Conservation (phyloP, 1,140 invertebrate species). For the Episyrphus balteatus region DNA sequence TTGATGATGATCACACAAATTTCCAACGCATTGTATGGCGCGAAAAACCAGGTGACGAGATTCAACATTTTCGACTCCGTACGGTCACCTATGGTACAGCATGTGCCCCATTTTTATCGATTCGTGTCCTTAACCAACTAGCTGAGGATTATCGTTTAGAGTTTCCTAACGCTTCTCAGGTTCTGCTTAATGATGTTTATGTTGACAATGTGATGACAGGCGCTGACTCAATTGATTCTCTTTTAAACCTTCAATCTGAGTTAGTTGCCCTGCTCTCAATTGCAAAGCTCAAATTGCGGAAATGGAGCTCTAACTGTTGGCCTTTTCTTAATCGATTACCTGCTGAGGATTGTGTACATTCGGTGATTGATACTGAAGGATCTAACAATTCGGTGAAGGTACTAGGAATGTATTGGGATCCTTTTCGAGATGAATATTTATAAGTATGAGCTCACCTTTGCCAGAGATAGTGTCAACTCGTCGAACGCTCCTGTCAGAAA, state of each 20-base stretch:
- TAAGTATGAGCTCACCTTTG: neutral
- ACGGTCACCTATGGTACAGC: constrained; percentile 29
- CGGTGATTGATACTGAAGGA: neutral
- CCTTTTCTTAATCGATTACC: too few relatives aligned
- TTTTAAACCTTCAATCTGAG: constrained; percentile 1
- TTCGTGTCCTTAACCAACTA: neutral
- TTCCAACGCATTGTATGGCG: constrained; percentile 36
- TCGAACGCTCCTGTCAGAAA: constrained; percentile 25
- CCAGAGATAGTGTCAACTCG: neutral
- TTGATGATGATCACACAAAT: constrained; percentile 2
- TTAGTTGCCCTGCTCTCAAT: too few relatives aligned
- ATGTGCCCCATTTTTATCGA: neutral
- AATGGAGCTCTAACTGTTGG: too few relatives aligned
- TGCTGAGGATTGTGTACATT: too few relatives aligned
- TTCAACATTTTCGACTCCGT: constrained; percentile 18
- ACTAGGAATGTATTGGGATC: neutral
- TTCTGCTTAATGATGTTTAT: constrained; percentile 14
- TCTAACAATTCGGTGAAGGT: neutral
- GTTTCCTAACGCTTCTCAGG: constrained; percentile 1
- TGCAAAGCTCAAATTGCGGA: too few relatives aligned
- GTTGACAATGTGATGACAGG: constrained; percentile 19
- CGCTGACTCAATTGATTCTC: constrained; percentile 12
- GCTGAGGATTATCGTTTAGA: neutral
- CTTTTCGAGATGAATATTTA: neutral
- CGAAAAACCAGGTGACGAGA: constrained; percentile 9